Base-by-base conservation (phyloP, 1,140 invertebrate genomes). In the Brachionus plicatilis region DNA sequence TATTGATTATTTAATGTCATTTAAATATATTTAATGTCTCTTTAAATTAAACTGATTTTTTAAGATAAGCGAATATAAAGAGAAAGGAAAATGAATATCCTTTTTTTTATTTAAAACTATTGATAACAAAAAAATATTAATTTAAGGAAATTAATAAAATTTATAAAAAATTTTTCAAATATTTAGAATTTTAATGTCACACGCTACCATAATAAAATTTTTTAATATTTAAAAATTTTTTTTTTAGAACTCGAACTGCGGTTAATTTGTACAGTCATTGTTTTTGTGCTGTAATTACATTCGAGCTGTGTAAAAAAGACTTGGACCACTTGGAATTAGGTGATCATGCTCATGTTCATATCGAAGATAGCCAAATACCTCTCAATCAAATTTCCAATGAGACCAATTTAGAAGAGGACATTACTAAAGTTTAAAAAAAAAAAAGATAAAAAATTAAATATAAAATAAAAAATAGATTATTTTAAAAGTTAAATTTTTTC, bases 231-330 rank as follows among this genome's bases (percentile, higher is more conserved):
- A 2, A 41, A 72, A 43, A 72, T 20, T 1, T 0, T 50, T 50
- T 20, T 33, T 76, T 50, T 14, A 76, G 79, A 33, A 14, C 60
- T 3, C 79, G 79, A 65, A 82, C 79, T 1, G 79, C 79, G 12
- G 79, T 82, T 4, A 82, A 82, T 82, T 37, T 65, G 41, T 82
- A 82, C 33, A 82, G 79, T 68, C 50, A 82, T 68, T 82, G 79
- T 27, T 82, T 82, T 82, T 82, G 79, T 68, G 33, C 79, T 12
- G 79, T 82, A 3, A 68, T 68, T 20, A 82, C 79, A 65, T 65
- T 37, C 37, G 79, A 82, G 29, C n/a, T 82, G 33, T 45, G 65
- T 20, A 82, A 82, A 82, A 82, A 82, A 7, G 37, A 82, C 33
- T 82, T 82, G 20, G 53, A 82, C 24, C 37, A 68, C 41, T 65